phyloP scores from a whole-genome alignment of 2,888 invertebrate genomes.

The Frankliniella fusca region DNA sequence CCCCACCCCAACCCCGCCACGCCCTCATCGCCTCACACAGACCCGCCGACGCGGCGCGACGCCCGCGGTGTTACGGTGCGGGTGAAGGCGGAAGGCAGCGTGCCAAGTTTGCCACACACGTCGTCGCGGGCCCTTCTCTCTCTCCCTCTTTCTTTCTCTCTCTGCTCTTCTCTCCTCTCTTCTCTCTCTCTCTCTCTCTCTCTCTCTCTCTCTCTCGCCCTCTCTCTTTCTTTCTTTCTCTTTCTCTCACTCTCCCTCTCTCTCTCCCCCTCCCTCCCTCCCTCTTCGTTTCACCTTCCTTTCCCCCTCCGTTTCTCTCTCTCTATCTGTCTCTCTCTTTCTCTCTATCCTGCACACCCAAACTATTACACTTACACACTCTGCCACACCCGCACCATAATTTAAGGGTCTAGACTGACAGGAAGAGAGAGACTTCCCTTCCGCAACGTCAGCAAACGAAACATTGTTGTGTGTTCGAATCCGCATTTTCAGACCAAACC shows the following conservation, averaged over 20 bases:
- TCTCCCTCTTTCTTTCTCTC: background rate
- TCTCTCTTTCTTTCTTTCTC: background rate
- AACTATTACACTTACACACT: too few relatives aligned
- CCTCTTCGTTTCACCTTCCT: background rate
- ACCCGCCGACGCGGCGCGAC: too few relatives aligned
- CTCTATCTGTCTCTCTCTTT: background rate
- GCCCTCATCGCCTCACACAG: background rate
- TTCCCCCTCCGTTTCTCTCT: background rate
- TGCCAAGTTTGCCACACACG: too few relatives aligned
- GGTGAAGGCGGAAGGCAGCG: background rate
- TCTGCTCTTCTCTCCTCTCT: background rate
- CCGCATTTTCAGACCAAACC: too few relatives aligned
- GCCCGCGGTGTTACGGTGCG: too few relatives aligned
- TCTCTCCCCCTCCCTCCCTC: background rate
- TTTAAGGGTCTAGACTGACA: too few relatives aligned
- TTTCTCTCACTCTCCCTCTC: background rate
- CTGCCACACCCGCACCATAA: too few relatives aligned
- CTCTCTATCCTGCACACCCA: background rate
- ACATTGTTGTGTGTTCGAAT: too few relatives aligned
- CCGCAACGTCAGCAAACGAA: too few relatives aligned
- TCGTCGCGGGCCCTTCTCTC: background rate
- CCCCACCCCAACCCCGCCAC: background rate
- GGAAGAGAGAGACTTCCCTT: too few relatives aligned
- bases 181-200: too few relatives aligned
- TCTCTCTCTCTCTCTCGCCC: too few relatives aligned